A percentile compares a stretch with the other conserved stretches of the same genome.
These are phyloP conservation scores for Misgurnus anguillicaudatus DNA, from an alignment of 2,113 vertebrate genomes.

Conservation along the genomic window DNA sequence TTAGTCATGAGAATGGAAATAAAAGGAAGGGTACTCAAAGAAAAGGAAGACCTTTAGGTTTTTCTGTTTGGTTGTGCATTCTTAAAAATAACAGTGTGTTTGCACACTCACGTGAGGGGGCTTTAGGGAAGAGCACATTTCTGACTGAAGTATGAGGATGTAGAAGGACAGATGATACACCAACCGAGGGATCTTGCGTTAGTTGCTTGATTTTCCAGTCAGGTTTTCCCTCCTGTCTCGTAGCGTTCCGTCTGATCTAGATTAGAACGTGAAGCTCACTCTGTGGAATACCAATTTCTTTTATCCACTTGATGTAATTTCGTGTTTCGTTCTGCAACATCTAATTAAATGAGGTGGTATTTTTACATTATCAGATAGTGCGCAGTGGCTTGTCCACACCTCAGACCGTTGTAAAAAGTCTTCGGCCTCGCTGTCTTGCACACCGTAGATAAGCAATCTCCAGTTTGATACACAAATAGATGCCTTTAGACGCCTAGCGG, in stretches of 20 bases:
- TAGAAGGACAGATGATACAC: slow-evolving; percentile 40
- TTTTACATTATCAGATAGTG: slow-evolving; percentile 34
- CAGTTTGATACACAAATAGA: slow-evolving; percentile 59
- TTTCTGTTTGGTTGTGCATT: slow-evolving; percentile 58
- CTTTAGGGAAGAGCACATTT: not conserved
- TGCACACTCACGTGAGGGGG: slow-evolving; percentile 32
- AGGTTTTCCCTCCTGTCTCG: slow-evolving; percentile 51
- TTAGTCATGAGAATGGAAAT: slow-evolving; percentile 57
- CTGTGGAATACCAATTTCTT: slow-evolving; percentile 53
- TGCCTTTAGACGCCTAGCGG: slow-evolving; percentile 40
- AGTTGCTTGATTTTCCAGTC: slow-evolving; percentile 54
- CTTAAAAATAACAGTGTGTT: slow-evolving; percentile 63
- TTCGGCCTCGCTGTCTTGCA: slow-evolving; percentile 50
- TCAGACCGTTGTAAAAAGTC: not conserved
- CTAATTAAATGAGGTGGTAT: slow-evolving; percentile 46
- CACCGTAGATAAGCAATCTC: slow-evolving; percentile 60
- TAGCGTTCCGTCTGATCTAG: slow-evolving; percentile 52
- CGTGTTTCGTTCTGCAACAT: slow-evolving; percentile 51
- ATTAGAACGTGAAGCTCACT: slow-evolving; percentile 47
- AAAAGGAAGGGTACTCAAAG: slow-evolving; percentile 69
- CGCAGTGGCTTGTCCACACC: slow-evolving; percentile 5
- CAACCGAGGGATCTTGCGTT: slow-evolving; percentile 31
- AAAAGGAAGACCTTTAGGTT: slow-evolving; percentile 62
- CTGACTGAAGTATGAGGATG: slow-evolving; percentile 27
- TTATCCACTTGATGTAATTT: slow-evolving; percentile 52